Evolutionary conservation across 2,797 vertebrate genomes (phyloP).

Genomic region (Leontopithecus rosalia): DNA sequence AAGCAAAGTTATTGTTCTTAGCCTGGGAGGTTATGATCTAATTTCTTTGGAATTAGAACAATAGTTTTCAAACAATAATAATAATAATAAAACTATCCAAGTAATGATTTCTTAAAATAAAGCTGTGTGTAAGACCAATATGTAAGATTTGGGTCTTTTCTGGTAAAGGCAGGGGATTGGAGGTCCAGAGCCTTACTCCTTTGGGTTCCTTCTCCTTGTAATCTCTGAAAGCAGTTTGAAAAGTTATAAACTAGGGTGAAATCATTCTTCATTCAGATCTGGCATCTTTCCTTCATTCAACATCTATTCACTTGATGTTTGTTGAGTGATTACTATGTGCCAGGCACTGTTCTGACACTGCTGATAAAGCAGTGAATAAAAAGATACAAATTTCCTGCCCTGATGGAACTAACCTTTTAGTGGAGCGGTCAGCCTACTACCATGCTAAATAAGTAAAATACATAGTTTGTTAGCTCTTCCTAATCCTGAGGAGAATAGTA

Average conservation of each 20-base stretch:
- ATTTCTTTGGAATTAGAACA: constrained; percentile 24
- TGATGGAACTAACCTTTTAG: not conserved
- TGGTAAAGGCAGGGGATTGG: not conserved
- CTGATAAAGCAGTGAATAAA: not conserved
- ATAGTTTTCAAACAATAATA: not conserved
- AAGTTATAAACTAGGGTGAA: not conserved
- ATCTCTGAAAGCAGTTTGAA: not conserved
- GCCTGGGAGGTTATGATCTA: not conserved
- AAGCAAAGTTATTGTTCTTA: constrained; percentile 22
- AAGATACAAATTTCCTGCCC: not conserved
- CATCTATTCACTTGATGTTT: not conserved
- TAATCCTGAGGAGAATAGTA: not conserved
- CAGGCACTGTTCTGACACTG: not conserved
- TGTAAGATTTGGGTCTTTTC: not conserved
- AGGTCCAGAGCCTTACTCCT: not conserved
- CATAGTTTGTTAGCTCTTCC: not conserved
- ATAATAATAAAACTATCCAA: not conserved
- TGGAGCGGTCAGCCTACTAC: not conserved
- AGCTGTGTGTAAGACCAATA: not conserved
- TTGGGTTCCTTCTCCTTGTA: not conserved
- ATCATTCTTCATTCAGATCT: not conserved
- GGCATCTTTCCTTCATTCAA: not conserved
- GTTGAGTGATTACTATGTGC: not conserved
- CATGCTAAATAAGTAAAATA: not conserved
- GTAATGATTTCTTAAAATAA: constrained; percentile 7